These are phyloP conservation scores for Kuschelorhynchus macadamiae DNA, from an alignment of 2,888 invertebrate species.

Conservation along the genomic window DNA sequence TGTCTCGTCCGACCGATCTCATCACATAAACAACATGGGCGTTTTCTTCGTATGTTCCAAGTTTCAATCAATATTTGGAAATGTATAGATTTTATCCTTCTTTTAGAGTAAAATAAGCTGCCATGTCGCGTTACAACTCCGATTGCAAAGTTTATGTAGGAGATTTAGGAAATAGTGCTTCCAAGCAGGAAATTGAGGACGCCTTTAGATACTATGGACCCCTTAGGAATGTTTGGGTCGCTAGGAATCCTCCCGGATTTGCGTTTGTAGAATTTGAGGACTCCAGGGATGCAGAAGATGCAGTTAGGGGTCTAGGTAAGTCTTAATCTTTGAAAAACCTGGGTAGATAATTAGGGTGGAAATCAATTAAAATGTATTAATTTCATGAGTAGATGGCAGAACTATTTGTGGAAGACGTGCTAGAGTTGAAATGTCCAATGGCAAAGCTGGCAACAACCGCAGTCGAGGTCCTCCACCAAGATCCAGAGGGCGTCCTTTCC, in stretches of 20 bases:
- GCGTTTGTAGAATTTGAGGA: slow-evolving; percentile 94
- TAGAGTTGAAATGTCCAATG: slow-evolving; percentile 93
- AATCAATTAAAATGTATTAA: too few relatives aligned
- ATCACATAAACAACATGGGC: slow-evolving; percentile 29
- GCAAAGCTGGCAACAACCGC: slow-evolving; percentile 75
- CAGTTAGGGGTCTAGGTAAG: slow-evolving; percentile 86
- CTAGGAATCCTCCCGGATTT: slow-evolving; percentile 92
- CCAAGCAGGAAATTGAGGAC: slow-evolving; percentile 90
- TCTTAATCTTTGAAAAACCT: too few relatives aligned
- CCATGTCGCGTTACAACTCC: slow-evolving; percentile 83
- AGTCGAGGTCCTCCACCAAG: slow-evolving; percentile 73
- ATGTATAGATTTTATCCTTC: neutral
- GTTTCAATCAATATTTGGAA: slow-evolving; percentile 16
- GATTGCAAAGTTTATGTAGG: slow-evolving; percentile 97
- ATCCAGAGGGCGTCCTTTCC: slow-evolving; percentile 80
- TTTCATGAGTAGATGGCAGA: slow-evolving; percentile 75
- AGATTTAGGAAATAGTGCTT: slow-evolving; percentile 90
- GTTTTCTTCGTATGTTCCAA: too few relatives aligned
- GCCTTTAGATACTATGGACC: slow-evolving; percentile 91
- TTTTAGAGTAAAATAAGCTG: slow-evolving; percentile 1
- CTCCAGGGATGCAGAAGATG: slow-evolving; percentile 89
- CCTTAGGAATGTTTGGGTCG: slow-evolving; percentile 93
- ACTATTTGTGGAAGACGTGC: slow-evolving; percentile 92
- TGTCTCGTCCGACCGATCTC: neutral
- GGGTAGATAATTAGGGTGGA: too few relatives aligned